phyloP scores from a whole-genome alignment of 2,113 vertebrate genomes.

The Eulacestoma nigropectus region DNA sequence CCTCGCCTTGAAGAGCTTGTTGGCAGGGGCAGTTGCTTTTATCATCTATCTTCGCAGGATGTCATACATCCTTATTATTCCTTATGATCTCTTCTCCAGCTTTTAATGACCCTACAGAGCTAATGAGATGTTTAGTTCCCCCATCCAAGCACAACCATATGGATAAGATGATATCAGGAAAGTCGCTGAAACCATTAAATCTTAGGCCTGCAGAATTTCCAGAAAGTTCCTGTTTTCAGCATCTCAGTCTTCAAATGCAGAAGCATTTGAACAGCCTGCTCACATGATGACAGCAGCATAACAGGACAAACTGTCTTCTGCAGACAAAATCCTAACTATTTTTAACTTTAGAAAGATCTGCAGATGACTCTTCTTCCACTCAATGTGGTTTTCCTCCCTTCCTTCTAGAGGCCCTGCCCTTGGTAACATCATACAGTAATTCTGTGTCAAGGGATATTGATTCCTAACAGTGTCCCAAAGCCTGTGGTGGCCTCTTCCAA shows the following conservation, averaged over 20 bases:
- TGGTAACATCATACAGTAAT: neutral
- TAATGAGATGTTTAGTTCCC: slow-evolving; percentile 3
- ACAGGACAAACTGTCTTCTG: slow-evolving; percentile 21
- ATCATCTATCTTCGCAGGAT: neutral
- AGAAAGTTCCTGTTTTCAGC: slow-evolving; percentile 27
- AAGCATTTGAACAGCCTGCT: neutral
- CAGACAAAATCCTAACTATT: slow-evolving; percentile 1
- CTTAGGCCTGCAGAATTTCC: neutral
- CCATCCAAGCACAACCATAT: neutral
- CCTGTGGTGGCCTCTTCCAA: neutral
- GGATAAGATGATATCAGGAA: neutral
- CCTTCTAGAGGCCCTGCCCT: neutral
- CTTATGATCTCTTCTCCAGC: neutral
- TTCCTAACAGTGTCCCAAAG: neutral
- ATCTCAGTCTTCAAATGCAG: neutral
- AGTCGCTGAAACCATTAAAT: neutral
- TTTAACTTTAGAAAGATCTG: slow-evolving; percentile 21
- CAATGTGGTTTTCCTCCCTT: neutral
- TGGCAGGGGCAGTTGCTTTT: neutral
- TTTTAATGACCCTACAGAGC: neutral
- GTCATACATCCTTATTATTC: neutral
- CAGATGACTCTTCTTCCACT: neutral
- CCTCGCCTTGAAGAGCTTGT: fast-evolving
- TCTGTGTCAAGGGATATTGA: neutral
- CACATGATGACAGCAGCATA: slow-evolving; percentile 7